Percentiles rank a stretch among this genome's conserved stretches.
Conservation (phyloP, 23 tunicate species). For the Oikopleura albicans region DNA sequence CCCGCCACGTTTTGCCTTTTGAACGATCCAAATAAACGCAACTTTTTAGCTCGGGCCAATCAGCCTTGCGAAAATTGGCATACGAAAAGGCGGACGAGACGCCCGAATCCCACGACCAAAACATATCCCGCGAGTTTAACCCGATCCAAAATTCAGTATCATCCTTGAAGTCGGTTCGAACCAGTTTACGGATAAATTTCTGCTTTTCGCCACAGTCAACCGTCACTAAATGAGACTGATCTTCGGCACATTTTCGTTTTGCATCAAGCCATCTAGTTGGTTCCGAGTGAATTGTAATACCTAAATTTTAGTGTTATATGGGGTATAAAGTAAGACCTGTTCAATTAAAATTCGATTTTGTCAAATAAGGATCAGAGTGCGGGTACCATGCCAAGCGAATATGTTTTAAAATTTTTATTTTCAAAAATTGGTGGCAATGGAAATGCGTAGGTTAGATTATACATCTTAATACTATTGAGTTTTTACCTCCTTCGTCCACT, state of each 20-base stretch:
- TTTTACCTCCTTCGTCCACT: too few relatives aligned
- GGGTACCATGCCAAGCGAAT: too few relatives aligned
- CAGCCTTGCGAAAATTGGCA: not conserved
- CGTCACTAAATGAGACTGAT: not conserved
- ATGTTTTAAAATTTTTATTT: too few relatives aligned
- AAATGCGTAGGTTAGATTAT: too few relatives aligned
- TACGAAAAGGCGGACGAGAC: not conserved
- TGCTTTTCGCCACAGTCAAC: not conserved
- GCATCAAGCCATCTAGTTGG: not conserved
- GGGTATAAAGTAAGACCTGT: too few relatives aligned
- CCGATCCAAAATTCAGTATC: not conserved
- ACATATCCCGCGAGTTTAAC: not conserved
- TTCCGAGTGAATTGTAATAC: not conserved
- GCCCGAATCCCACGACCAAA: not conserved
- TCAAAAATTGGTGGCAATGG: too few relatives aligned
- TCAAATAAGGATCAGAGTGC: too few relatives aligned
- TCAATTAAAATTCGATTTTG: too few relatives aligned
- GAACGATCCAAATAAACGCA: not conserved
- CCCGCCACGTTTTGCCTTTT: not conserved
- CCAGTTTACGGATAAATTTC: not conserved
- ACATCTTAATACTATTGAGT: too few relatives aligned
- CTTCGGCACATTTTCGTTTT: not conserved
- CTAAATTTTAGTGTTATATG: too few relatives aligned
- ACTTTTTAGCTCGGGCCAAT: not conserved
- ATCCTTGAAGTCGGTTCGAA: not conserved